Evolutionary conservation across 2,113 vertebrate species (phyloP).

Genomic region (Solea senegalensis): DNA sequence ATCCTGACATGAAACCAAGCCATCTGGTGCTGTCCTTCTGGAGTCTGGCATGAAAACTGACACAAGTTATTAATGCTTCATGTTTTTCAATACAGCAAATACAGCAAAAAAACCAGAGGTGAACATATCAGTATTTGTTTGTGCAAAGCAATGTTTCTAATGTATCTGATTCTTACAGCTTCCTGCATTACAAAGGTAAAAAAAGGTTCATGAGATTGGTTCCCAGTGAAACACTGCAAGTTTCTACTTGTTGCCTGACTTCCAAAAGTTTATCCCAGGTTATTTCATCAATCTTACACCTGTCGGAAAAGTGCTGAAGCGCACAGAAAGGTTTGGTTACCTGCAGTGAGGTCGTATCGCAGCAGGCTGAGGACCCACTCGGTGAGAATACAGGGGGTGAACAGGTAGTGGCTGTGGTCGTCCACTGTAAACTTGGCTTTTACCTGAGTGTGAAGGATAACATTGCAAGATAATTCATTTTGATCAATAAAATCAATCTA

Average conservation of each 20-base stretch:
- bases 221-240: neutral
- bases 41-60: conserved; percentile 38
- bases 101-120: conserved; percentile 10
- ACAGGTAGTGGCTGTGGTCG: conserved; percentile 95
- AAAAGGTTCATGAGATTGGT: neutral
- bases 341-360: conserved; percentile 91
- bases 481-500: too few species aligned
- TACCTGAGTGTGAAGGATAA: conserved; percentile 76
- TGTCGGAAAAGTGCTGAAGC: neutral
- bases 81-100: conserved; percentile 11
- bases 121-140: conserved; percentile 1
- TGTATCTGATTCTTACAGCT: neutral
- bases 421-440: conserved; percentile 93
- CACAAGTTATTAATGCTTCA: conserved; percentile 29
- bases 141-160: conserved; percentile 1
- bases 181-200: neutral
- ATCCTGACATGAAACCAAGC: conserved; percentile 28
- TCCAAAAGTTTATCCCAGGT: neutral
- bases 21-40: conserved; percentile 32
- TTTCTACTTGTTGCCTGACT: neutral
- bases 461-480: too few species aligned
- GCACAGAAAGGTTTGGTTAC: conserved; percentile 73
- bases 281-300: neutral
- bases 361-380: conserved; percentile 96
- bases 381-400: conserved; percentile 94